Base-by-base conservation (phyloP, 2,888 invertebrate genomes). In the Metalampra italica region DNA sequence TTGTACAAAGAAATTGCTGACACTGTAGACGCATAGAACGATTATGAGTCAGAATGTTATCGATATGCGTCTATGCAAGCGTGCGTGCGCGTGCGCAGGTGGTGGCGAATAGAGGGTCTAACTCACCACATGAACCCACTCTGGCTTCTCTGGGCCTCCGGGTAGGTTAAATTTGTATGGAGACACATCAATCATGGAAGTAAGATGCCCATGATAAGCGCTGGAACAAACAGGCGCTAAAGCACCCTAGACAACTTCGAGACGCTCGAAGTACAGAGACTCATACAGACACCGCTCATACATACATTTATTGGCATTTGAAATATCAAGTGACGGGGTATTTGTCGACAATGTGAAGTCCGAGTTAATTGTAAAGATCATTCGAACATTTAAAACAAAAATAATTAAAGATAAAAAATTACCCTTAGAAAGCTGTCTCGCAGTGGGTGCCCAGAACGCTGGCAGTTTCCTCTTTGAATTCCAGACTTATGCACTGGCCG, bases 121-220 rank as follows among this genome's bases (percentile, higher is more conserved):
- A 92, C 94, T 93, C 89, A 96, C 96, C 91, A 97, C 94, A 75
- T 97, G 97, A 59, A 97, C 95, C 91, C 95, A 94, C 50, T 96
- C 94, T 66, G 94, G 94, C 79, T 96, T 94, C 55, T 93, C 93
- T 56, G 94, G 93, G 59, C 95, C 94, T 66, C 96, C 96, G 50
- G 96, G 94, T 68, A 95, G 93, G 83, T 96, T 96, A 88, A 98
- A 97, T 91, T 99, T 99, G 92, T 99, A 99, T 49, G 99, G 98
- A 60, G 98, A 99, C 75, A 99, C 95, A 90, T 98, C 97, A 90
- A 99, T 98, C 84, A 97, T 93, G 55, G 98, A 95, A 51, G 95
- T 95, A 80, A 99, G 93, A 83, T 99, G 98, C 57, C 99, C 99
- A 88, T 99, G 99, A 92, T 99, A 99, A 50, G 99, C 99, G 91